Percentiles rank a stretch among this genome's conserved stretches.
Evolutionary conservation across 2,113 vertebrate genomes (phyloP).

Genomic region (Garra rufa): DNA sequence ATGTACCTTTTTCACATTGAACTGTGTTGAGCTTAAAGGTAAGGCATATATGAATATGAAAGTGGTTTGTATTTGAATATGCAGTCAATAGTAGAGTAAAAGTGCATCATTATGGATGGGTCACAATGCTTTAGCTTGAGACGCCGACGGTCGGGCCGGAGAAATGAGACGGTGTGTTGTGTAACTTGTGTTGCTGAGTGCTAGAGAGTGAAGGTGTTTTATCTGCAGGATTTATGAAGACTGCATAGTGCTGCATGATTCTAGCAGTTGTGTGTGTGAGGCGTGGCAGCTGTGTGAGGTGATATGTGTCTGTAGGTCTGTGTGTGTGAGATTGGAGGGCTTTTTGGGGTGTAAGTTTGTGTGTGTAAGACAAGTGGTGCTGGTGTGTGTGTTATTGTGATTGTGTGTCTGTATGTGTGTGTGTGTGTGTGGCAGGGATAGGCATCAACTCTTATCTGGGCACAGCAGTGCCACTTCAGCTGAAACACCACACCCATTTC

Average conservation of each 20-base stretch:
- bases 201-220: conserved; percentile 11
- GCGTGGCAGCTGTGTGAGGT: conserved; percentile 11
- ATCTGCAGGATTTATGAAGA: conserved; percentile 29
- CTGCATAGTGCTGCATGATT: conserved; percentile 14
- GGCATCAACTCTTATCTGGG: conserved; percentile 80
- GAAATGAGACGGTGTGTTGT: background rate
- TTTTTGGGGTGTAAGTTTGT: conserved; percentile 48
- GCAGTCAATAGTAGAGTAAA: background rate
- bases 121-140: background rate
- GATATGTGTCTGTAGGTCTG: conserved; percentile 29
- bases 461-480: conserved; percentile 81
- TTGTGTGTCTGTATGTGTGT: conserved; percentile 61
- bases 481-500: conserved; percentile 81
- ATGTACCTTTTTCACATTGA: background rate
- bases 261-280: background rate
- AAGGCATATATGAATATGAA: background rate
- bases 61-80: conserved; percentile 11
- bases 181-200: background rate
- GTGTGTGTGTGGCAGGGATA: conserved; percentile 72
- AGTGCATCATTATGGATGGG: conserved; percentile 12
- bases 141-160: background rate
- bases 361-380: conserved; percentile 35
- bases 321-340: conserved; percentile 62
- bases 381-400: conserved; percentile 66
- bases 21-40: background rate